Evolutionary conservation across 2,797 vertebrate genomes (phyloP), one percentile per base, ranked within the genome.

Genomic region (Pagetopsis macropterus): DNA sequence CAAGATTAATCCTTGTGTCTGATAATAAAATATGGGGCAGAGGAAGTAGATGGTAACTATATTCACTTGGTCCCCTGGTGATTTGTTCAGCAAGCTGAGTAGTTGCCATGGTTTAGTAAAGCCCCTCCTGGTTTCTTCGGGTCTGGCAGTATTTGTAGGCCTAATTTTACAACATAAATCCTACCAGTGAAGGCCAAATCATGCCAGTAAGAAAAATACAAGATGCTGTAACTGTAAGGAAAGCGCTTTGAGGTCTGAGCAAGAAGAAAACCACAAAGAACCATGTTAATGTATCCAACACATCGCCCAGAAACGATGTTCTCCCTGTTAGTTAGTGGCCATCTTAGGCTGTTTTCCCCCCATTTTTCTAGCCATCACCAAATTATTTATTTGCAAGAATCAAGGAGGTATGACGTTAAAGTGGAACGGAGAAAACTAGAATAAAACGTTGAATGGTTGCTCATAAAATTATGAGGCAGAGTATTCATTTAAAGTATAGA

Each of bases 381-480:
- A 87, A 85, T 88, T 70, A 89, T 82, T 81, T 75, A 79, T 71
- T 83, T 89, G 80, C 82, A 52, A 76, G 60, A 84, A 80, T 73
- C 87, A 82, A 85, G 83, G 83, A 85, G 81, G 80, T 43, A 76
- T 41, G 70, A 63, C 75, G 72, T 70, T 65, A 82, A 83, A 85
- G 48, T 69, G 56, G 62, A 71, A 73, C 13, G 16, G 67, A 75
- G 57, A 76, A 79, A 91, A 82, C 73, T 67, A 37, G 48, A 48
- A 70, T 71, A 67, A 79, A 87, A 65, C 41, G 49, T 70, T 90
- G 79, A 83, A 66, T 45, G 58, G 64, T 59, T 74, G 76, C 88
- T 87, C 81, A 57, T 91, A 92, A 93, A 93, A 75, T 50, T 41
- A 61, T 79, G 80, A 77, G 84, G 82, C 78, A 65, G 82, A 77